A percentile compares a stretch with the other conserved stretches of the same genome.
Evolutionary conservation across 1,140 invertebrate genomes (phyloP).

Genomic region (Pinna nobilis): DNA sequence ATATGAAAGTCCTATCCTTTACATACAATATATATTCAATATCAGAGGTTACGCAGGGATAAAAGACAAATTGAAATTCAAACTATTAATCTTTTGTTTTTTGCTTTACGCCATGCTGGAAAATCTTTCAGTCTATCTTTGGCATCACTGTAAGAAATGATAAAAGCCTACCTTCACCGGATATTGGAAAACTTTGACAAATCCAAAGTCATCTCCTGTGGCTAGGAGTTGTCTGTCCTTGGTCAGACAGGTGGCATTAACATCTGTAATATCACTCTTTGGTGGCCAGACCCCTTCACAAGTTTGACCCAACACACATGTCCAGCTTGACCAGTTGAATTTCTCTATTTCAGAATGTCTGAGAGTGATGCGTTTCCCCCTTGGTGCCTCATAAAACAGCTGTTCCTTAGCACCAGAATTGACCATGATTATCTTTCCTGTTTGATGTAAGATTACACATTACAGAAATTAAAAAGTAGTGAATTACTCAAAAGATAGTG

Average conservation of each 20-base stretch:
- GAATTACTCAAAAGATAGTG: too few relatives aligned
- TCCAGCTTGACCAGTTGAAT: constrained; percentile 71
- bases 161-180: constrained; percentile 66
- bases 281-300: constrained; percentile 75
- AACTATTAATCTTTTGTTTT: too few relatives aligned
- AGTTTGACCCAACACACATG: constrained; percentile 70
- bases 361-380: constrained; percentile 70
- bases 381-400: constrained; percentile 74
- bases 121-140: too few relatives aligned
- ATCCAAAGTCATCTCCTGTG: constrained; percentile 75
- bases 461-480: too few relatives aligned
- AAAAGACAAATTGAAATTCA: too few relatives aligned
- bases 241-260: constrained; percentile 70
- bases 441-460: too few relatives aligned
- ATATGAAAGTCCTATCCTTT: too few relatives aligned
- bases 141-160: not conserved
- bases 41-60: too few relatives aligned
- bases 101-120: too few relatives aligned
- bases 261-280: constrained; percentile 74
- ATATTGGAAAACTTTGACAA: constrained; percentile 74
- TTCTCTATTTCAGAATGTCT: constrained; percentile 71
- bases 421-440: constrained; percentile 74
- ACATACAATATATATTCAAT: too few relatives aligned
- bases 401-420: constrained; percentile 75
- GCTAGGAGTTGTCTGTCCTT: constrained; percentile 67